Evolutionary conservation across 2,888 invertebrate genomes (phyloP).

Genomic region (Hyposoter dolosus): DNA sequence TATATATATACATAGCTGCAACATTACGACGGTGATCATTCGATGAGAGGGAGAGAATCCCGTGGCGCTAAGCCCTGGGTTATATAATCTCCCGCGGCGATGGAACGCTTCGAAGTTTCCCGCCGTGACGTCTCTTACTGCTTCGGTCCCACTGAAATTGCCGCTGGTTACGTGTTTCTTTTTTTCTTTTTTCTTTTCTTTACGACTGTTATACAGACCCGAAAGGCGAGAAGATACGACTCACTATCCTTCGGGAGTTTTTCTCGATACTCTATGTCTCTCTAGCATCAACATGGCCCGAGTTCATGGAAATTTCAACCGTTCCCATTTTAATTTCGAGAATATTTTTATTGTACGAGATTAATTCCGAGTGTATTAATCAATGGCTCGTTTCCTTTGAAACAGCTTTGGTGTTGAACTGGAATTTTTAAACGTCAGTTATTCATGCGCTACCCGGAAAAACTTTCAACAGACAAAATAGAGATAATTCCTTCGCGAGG

Average conservation of each 20-base stretch:
- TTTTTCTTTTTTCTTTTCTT: slow-evolving; percentile 38
- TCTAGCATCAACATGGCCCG: neutral
- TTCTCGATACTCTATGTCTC: slow-evolving; percentile 6
- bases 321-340: neutral
- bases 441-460: neutral
- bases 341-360: slow-evolving; percentile 4
- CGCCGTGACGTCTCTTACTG: slow-evolving; percentile 32
- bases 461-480: neutral
- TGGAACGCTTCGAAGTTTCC: slow-evolving; percentile 39
- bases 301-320: slow-evolving; percentile 13
- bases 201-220: slow-evolving; percentile 44
- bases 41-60: slow-evolving; percentile 38
- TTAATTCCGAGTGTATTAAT: slow-evolving; percentile 1
- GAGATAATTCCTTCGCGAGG: neutral
- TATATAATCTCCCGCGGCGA: slow-evolving; percentile 55
- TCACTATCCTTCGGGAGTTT: slow-evolving; percentile 3
- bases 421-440: neutral
- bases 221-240: slow-evolving; percentile 24
- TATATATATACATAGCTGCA: slow-evolving; percentile 13
- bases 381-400: slow-evolving; percentile 3
- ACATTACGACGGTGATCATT: slow-evolving; percentile 54
- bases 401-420: neutral
- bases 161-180: slow-evolving; percentile 4
- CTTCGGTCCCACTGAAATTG: slow-evolving; percentile 18
- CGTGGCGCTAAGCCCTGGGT: slow-evolving; percentile 29